phyloP scores from a whole-genome alignment of 2,113 vertebrate genomes.

The Synodontis membranacea region DNA sequence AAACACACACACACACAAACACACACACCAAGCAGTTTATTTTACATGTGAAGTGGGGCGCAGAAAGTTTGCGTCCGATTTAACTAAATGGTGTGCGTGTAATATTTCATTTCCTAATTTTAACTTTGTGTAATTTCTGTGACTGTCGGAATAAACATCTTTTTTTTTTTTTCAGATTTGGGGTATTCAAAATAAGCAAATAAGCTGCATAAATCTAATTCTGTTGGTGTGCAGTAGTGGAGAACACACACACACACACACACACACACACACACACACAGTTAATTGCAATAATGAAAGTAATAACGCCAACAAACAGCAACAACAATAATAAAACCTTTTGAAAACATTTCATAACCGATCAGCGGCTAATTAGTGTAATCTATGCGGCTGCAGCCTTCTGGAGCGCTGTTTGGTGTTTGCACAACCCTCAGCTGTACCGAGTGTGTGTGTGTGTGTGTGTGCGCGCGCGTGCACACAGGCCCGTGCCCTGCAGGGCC shows the following conservation, averaged over 20 bases:
- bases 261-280: constrained; percentile 33
- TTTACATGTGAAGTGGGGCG: neutral
- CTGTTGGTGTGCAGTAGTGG: constrained; percentile 18
- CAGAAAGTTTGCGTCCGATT: neutral
- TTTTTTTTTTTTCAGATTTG: constrained; percentile 17
- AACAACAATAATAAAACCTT: constrained; percentile 84
- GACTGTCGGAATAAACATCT: constrained; percentile 31
- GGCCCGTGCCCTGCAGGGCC: constrained; percentile 99
- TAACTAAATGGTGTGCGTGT: neutral
- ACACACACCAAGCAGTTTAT: neutral
- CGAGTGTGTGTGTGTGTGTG: constrained; percentile 62
- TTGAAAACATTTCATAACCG: constrained; percentile 91
- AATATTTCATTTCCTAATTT: neutral
- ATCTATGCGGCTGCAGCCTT: constrained; percentile 88
- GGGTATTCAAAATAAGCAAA: constrained; percentile 42
- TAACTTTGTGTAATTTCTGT: constrained; percentile 12
- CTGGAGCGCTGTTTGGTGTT: constrained; percentile 75
- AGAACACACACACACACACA: constrained; percentile 45
- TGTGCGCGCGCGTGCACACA: constrained; percentile 62
- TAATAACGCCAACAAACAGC: constrained; percentile 79
- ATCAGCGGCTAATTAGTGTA: constrained; percentile 99
- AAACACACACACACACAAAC: constrained; percentile 14
- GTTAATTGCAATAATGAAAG: constrained; percentile 78
- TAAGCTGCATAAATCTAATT: constrained; percentile 51
- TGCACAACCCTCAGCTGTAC: constrained; percentile 48